phyloP scores from a whole-genome alignment of 2,888 invertebrate genomes.

The Axea sp. region DNA sequence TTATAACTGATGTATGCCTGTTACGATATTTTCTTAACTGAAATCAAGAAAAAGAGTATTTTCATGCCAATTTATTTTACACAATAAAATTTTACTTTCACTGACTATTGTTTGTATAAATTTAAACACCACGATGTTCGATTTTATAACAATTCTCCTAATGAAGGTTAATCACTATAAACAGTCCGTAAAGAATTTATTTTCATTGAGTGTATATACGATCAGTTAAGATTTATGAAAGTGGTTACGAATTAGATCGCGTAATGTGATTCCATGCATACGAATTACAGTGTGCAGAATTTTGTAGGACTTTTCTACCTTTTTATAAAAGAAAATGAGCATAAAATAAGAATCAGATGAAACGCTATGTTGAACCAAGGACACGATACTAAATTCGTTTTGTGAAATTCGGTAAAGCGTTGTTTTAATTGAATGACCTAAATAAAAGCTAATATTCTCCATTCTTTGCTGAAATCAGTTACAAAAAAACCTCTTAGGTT shows the following conservation, averaged over 20 bases:
- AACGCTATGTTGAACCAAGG: neutral
- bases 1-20: constrained; percentile 26
- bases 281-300: neutral
- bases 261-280: neutral
- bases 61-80: constrained; percentile 52
- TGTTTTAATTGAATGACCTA: constrained; percentile 19
- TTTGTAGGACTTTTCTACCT: too few relatives aligned
- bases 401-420: constrained; percentile 3
- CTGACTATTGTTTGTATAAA: constrained; percentile 30
- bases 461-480: constrained; percentile 11
- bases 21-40: constrained; percentile 14
- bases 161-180: constrained; percentile 50
- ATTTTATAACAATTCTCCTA: constrained; percentile 35
- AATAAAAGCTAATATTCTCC: constrained; percentile 8
- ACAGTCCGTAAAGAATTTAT: constrained; percentile 47
- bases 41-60: constrained; percentile 38
- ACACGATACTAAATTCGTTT: neutral
- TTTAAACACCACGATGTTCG: constrained; percentile 30
- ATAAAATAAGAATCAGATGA: neutral
- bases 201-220: constrained; percentile 43
- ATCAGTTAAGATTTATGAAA: constrained; percentile 59
- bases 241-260: constrained; percentile 20
- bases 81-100: constrained; percentile 53
- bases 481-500: constrained; percentile 16
- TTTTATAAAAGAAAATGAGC: neutral